These are phyloP conservation scores for Diaperis boleti DNA, from an alignment of 2,888 invertebrate genomes.

Conservation along the genomic window DNA sequence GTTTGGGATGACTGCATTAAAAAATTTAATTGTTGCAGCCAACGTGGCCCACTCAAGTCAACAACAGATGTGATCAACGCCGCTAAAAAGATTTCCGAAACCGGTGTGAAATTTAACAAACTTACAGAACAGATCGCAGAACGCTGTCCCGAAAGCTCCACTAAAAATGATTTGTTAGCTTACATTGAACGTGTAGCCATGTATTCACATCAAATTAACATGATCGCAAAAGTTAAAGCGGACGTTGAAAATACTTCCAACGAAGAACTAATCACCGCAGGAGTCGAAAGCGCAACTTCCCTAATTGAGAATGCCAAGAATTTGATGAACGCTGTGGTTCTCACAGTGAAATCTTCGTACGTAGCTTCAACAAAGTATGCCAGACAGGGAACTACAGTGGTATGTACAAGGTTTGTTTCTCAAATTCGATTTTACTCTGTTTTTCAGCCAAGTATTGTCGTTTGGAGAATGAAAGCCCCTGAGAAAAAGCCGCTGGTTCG, in stretches of 20 bases:
- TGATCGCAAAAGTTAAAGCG: slow-evolving; percentile 20
- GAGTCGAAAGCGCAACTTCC: slow-evolving; percentile 22
- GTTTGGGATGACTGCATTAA: no score
- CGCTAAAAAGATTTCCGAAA: slow-evolving; percentile 93
- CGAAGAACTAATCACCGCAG: slow-evolving; percentile 15
- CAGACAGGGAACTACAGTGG: slow-evolving; percentile 78
- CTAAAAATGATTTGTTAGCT: slow-evolving; percentile 93
- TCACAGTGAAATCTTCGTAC: slow-evolving; percentile 95
- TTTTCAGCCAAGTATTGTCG: slow-evolving; percentile 87
- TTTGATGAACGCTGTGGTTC: slow-evolving; percentile 96
- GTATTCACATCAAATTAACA: slow-evolving; percentile 86
- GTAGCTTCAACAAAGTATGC: slow-evolving; percentile 98
- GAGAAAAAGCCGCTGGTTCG: slow-evolving; percentile 97
- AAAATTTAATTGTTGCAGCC: no score
- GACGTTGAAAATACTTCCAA: slow-evolving; percentile 13
- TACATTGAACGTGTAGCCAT: slow-evolving; percentile 95
- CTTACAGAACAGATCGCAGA: slow-evolving; percentile 83
- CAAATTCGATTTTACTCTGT: background rate
- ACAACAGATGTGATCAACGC: slow-evolving; percentile 99
- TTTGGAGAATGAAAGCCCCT: slow-evolving; percentile 99
- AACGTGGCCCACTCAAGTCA: slow-evolving; percentile 95
- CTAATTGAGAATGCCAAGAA: slow-evolving; percentile 94
- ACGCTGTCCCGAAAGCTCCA: slow-evolving; percentile 90
- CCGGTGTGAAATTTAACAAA: slow-evolving; percentile 86
- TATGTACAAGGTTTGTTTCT: slow-evolving; percentile 3